A percentile compares a stretch with the other conserved stretches of the same genome.
Evolutionary conservation across 2,888 invertebrate genomes (phyloP).

Genomic region (Xanthorhoe designata): DNA sequence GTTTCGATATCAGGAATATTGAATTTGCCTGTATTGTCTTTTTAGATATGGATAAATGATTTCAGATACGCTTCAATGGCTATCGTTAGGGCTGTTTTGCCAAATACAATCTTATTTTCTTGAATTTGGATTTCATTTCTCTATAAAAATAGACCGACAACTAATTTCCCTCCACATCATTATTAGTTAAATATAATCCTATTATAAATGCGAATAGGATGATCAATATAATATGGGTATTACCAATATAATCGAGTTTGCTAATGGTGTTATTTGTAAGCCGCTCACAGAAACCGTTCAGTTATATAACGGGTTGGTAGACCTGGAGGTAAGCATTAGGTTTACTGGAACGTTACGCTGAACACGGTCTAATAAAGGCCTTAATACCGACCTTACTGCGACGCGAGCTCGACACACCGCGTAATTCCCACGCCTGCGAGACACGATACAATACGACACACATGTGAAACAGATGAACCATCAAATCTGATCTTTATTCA

Average conservation of each 20-base stretch:
- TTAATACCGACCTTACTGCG: constrained; percentile 42
- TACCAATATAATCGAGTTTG: constrained; percentile 1
- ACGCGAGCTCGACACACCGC: constrained; percentile 42
- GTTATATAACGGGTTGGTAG: constrained; percentile 32
- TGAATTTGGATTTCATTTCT: too few species aligned
- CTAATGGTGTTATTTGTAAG: constrained; percentile 20
- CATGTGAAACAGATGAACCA: constrained; percentile 26
- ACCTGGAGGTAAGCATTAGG: constrained; percentile 40
- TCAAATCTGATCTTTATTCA: constrained; percentile 32
- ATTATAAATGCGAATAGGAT: background rate
- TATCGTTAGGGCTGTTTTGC: background rate
- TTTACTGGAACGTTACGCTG: constrained; percentile 42
- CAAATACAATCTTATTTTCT: background rate
- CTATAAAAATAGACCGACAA: too few species aligned
- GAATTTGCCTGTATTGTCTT: constrained; percentile 36
- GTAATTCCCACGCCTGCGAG: constrained; percentile 45
- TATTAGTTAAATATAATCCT: background rate
- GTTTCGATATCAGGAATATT: constrained; percentile 44
- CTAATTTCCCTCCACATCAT: background rate
- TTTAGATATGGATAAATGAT: constrained; percentile 22
- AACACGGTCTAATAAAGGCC: constrained; percentile 46
- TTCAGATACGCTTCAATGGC: background rate
- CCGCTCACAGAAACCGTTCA: constrained; percentile 27
- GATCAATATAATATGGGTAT: background rate
- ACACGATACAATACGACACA: constrained; percentile 29